Conservation (phyloP, 2,113 vertebrate genomes). For the Apodemus speciosus region DNA sequence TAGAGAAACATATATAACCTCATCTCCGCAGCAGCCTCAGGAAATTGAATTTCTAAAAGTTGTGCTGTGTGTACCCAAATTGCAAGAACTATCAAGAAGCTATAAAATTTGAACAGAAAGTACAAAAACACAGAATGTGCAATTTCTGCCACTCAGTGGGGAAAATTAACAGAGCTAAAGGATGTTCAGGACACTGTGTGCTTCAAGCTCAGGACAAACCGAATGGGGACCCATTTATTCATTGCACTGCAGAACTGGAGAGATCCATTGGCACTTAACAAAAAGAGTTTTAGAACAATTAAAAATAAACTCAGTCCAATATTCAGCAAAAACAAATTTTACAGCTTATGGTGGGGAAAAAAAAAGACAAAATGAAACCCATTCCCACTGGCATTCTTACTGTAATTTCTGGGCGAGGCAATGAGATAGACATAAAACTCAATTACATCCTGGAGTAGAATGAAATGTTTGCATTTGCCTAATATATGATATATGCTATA, state of each 20-base stretch:
- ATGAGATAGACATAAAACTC: neutral
- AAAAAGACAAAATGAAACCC: neutral
- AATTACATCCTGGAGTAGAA: neutral
- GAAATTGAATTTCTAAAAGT: slow-evolving; percentile 36
- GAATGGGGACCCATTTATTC: neutral
- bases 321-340: neutral
- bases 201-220: neutral
- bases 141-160: slow-evolving; percentile 26
- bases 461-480: neutral
- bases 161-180: slow-evolving; percentile 33
- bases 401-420: neutral
- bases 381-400: neutral
- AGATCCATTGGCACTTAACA: neutral
- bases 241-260: slow-evolving; percentile 20
- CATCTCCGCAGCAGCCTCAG: neutral
- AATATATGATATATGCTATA: neutral
- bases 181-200: slow-evolving; percentile 24
- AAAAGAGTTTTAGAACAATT: slow-evolving; percentile 26
- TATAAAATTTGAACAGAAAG: slow-evolving; percentile 69
- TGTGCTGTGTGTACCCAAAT: slow-evolving; percentile 43
- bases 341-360: neutral
- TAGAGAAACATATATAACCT: slow-evolving; percentile 20
- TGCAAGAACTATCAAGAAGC: slow-evolving; percentile 48
- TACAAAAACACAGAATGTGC: slow-evolving; percentile 52
- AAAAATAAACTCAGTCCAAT: neutral